Base-by-base conservation (phyloP, 2,113 vertebrate species). In the Trematomus loennbergii region DNA sequence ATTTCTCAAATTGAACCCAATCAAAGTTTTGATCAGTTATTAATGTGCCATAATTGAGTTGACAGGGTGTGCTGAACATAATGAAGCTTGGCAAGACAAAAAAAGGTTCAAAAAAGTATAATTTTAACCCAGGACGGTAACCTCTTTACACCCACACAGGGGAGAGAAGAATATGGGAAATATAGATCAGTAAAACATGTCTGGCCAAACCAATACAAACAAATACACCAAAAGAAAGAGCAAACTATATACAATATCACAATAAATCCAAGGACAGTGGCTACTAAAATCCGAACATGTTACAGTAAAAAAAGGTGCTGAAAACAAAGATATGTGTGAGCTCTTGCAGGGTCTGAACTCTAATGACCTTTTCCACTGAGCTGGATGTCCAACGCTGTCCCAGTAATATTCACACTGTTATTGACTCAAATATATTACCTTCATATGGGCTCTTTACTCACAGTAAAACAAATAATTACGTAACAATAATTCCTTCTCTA, bases 281-380 rank as follows among this genome's bases (percentile, higher is more conserved):
- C 33, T 25, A 65, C 40, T 69, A 71, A 82, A 79, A 83, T 67
- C n/a, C n/a, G 82, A 78, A 82, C 62, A 71, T 64, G 33, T 59
- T 70, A 85, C 25, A 59, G 59, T 73, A 79, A 71, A 78, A 84
- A 89, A 84, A 90, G 79, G 87, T 89, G 73, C 78, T 84, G 29
- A 75, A 73, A 86, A 60, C 17, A 71, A 78, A 67, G 20, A 90
- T 53, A 72, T 66, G 46, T n/a, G 71, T 13, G 64, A 69, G 18
- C 8, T 9, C 25, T 55, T 48, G 5, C 55, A 60, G 13, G 45
- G 22, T 61, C 25, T 18, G 40, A 4, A 16, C 12, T 72, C 59
- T 48, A 12, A 76, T 33, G 15, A 12, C 64, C 43, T 17, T 9
- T 53, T 70, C 50, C 57, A 53, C 16, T 49, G 12, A 60, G 25